Percentiles rank a stretch among this genome's conserved stretches.
Conservation (phyloP, 1,140 invertebrate genomes). For the Oscheius sp. region DNA sequence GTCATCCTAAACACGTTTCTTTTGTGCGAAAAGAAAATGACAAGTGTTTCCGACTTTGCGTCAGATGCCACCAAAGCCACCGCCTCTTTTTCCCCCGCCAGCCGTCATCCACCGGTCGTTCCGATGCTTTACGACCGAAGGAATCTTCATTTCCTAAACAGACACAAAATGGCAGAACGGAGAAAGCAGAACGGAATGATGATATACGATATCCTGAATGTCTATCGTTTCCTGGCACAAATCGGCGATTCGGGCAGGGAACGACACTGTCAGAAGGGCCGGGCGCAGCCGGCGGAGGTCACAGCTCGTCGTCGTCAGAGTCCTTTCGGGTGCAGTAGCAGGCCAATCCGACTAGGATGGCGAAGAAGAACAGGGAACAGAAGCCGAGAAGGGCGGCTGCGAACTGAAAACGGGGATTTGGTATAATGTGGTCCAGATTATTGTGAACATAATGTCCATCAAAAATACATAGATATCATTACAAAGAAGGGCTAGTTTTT, state of each 20-base stretch:
- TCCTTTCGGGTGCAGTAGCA: slow-evolving; percentile 61
- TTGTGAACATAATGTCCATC: too few species aligned
- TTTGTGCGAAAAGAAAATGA: too few species aligned
- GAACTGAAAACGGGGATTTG: slow-evolving; percentile 52
- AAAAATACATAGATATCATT: too few species aligned
- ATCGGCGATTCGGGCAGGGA: not conserved
- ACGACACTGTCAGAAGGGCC: not conserved
- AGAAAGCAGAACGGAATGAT: not conserved
- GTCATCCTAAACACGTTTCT: too few species aligned
- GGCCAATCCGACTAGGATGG: slow-evolving; percentile 58
- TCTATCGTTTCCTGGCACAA: not conserved
- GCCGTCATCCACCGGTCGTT: too few species aligned
- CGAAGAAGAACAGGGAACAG: slow-evolving; percentile 60
- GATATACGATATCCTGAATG: slow-evolving; percentile 4
- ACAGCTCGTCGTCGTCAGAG: slow-evolving; percentile 54
- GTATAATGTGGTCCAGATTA: too few species aligned
- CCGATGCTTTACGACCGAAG: too few species aligned
- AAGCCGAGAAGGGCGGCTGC: slow-evolving; percentile 60
- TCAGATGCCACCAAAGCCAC: too few species aligned
- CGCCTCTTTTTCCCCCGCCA: too few species aligned
- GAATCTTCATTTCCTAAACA: not conserved
- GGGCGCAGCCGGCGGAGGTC: not conserved
- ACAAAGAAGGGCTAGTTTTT: too few species aligned
- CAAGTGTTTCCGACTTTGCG: too few species aligned
- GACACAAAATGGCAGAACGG: not conserved